These are phyloP conservation scores for Irena cyanogastra DNA, from an alignment of 2,113 vertebrate species.

Conservation along the genomic window DNA sequence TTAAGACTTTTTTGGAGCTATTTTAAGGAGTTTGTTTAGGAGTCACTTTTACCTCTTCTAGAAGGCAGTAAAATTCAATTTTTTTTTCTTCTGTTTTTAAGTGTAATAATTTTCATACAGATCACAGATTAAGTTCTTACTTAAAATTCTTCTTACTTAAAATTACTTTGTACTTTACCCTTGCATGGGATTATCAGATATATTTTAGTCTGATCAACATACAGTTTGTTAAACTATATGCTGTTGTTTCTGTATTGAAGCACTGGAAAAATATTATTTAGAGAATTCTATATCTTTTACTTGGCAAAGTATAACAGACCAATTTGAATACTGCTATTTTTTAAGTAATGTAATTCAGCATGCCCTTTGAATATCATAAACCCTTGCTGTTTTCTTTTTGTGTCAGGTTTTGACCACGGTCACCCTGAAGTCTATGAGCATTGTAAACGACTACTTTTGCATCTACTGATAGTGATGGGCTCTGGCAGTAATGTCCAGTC, in stretches of 20 bases:
- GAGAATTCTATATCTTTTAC: neutral
- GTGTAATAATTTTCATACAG: neutral
- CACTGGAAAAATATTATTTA: neutral
- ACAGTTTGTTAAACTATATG: neutral
- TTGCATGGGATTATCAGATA: neutral
- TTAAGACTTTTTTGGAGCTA: neutral
- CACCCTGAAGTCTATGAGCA: conserved; percentile 98
- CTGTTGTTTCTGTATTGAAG: neutral
- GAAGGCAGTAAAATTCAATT: neutral
- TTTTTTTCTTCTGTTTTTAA: neutral
- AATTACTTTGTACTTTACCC: neutral
- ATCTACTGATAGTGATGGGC: conserved; percentile 90
- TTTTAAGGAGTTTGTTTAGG: neutral
- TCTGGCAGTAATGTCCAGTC: conserved; percentile 86
- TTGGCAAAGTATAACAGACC: neutral
- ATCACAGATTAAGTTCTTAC: neutral
- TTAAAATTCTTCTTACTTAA: neutral
- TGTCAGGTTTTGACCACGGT: conserved; percentile 93
- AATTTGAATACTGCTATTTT: neutral
- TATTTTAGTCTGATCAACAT: neutral
- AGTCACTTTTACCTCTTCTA: neutral
- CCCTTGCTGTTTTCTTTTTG: neutral
- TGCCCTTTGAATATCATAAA: neutral
- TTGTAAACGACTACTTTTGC: conserved; percentile 92
- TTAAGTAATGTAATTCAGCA: neutral